Base-by-base conservation (phyloP, 30 jellyfish, hydroid and myxozoan genomes). In the Hydractinia echinata region DNA sequence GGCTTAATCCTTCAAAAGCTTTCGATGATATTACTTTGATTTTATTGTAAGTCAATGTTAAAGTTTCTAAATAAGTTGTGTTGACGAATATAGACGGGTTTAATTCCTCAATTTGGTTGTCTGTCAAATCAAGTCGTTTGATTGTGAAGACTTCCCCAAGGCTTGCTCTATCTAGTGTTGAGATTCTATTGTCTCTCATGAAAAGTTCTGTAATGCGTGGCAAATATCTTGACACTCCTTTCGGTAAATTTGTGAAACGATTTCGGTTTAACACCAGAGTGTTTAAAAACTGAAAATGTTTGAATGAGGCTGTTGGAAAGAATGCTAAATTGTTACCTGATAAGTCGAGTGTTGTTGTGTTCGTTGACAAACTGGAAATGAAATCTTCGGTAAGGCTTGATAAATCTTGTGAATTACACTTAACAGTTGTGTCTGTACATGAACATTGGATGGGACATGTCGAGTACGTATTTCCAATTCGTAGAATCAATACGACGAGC, bases 1-100 rank as follows among this genome's bases (percentile, higher is more conserved):
- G 71, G 4, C 70, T 7, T n/a, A 71, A 51, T 14, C 81, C 81
- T 7, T 9, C n/a, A 71, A 71, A 71, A n/a, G 81, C 81, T 15
- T 71, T 10, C 55, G 15, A 15, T 7, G 55, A 30, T 6, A 71
- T 71, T 19, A 6, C 5, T 7, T 15, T 7, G 55, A 71, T 71
- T 71, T 50, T 30, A 50, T 71, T 71, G 8, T 71, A 30, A 8
- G 55, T 15, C 60, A 71, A 20, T 30, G 21, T 71, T 8, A 71
- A 51, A 71, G 21, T 54, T n/a, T 7, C n/a, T 71, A 71, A 71
- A 11, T 4, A 6, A 2, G 81, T n/a, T 20, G n/a, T 71, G 51
- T 71, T 71, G 51, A 7, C 39, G n/a, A 71, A 71, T 5, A 20
- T 58, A 50, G 21, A 9, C 4, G 81, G 60, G 21, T 11, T 10